Conservation (phyloP, 2,797 vertebrate species). For the Enteromius fasciolatus region DNA sequence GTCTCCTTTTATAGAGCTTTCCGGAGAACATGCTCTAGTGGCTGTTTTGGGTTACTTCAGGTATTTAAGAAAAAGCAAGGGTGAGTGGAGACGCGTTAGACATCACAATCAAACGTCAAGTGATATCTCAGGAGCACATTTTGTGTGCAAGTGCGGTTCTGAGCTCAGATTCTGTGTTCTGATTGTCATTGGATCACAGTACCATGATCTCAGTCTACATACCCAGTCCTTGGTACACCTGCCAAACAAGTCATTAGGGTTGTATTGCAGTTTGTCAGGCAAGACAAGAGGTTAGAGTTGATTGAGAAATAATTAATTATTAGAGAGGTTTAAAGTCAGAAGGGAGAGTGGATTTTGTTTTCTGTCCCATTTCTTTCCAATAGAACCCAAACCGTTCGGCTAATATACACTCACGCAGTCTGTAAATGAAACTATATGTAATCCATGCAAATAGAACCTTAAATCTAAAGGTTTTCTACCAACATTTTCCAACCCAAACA, state of each 20-base stretch:
- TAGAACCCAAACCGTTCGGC: slow-evolving; percentile 37
- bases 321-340: slow-evolving; percentile 25
- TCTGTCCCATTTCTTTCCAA: slow-evolving; percentile 20
- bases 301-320: slow-evolving; percentile 49
- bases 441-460: slow-evolving; percentile 49
- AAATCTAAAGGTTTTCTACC: slow-evolving; percentile 46
- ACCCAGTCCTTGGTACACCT: slow-evolving; percentile 34
- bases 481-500: slow-evolving; percentile 53
- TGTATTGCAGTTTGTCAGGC: slow-evolving; percentile 56
- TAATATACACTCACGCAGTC: slow-evolving; percentile 48
- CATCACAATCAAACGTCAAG: slow-evolving; percentile 44
- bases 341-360: slow-evolving; percentile 44
- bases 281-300: slow-evolving; percentile 50
- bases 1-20: slow-evolving; percentile 63
- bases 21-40: slow-evolving; percentile 51
- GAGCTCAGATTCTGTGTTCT: slow-evolving; percentile 55
- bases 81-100: slow-evolving; percentile 36
- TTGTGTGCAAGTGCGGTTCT: slow-evolving; percentile 45
- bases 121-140: slow-evolving; percentile 46
- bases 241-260: slow-evolving; percentile 47
- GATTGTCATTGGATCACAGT: slow-evolving; percentile 54
- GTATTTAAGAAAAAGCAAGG: not conserved
- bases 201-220: slow-evolving; percentile 52
- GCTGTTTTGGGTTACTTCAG: slow-evolving; percentile 29
- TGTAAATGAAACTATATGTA: slow-evolving; percentile 48